These are phyloP conservation scores for Pedicia rivosa DNA, from an alignment of 2,888 invertebrate genomes.

Conservation along the genomic window DNA sequence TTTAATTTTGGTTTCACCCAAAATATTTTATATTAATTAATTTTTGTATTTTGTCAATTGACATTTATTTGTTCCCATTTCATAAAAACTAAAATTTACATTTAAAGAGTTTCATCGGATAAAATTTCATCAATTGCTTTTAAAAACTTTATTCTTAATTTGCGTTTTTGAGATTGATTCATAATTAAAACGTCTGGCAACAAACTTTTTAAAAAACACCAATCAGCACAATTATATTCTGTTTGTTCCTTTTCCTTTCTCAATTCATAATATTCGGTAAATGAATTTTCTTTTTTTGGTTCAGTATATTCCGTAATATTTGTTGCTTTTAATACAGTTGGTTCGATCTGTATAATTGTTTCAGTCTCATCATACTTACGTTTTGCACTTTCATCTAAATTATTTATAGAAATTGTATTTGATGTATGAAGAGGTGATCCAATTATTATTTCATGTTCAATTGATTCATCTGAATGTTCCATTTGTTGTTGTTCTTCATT, in stretches of 20 bases:
- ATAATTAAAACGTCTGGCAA: conserved; percentile 35
- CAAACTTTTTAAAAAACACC: conserved; percentile 36
- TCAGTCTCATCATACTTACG: neutral
- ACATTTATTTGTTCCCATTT: no score
- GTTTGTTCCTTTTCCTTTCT: neutral
- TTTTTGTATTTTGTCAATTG: no score
- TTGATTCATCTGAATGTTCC: neutral
- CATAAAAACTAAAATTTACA: no score
- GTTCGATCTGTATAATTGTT: neutral
- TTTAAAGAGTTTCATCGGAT: no score
- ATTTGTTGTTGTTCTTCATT: neutral
- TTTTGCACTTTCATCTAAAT: neutral
- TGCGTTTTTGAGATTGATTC: conserved; percentile 34
- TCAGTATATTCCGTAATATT: no score
- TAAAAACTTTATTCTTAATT: conserved; percentile 35
- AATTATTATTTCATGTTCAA: neutral
- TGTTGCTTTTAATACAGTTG: no score
- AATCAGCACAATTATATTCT: neutral
- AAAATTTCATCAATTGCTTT: conserved; percentile 28
- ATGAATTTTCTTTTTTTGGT: no score
- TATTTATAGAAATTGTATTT: neutral
- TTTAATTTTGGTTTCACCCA: no score
- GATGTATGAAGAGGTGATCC: neutral
- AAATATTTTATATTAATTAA: no score
- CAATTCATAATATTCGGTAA: no score